Evolutionary conservation across 2,888 invertebrate genomes (phyloP), one percentile per base, ranked within the genome.

Genomic region (Andrena bucephala): DNA sequence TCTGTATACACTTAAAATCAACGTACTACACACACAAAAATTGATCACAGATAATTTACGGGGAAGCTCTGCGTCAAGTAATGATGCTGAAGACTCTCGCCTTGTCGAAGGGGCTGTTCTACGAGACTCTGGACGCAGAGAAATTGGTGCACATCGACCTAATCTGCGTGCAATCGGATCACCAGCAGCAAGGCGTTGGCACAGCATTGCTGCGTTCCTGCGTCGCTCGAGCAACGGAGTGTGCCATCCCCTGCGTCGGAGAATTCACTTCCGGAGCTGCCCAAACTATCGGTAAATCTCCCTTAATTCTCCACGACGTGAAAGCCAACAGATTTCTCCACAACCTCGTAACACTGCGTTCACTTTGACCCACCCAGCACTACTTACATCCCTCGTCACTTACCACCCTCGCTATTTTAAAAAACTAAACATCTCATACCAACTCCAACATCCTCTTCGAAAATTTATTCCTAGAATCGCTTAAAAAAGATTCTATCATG

Each of bases 201-300:
- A 89, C 89, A 2, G 82, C 89, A 2, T 77, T 91, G 48, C 29
- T 89, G 16, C 86, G 85, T 31, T 87, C 89, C 16, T 91, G 89
- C 54, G 7, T 91, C 6, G 36, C 50, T 16, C 85, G 78, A 74
- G 70, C 81, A 0, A 81, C 72, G n/a, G 48, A 60, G 20, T 10
- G 72, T 2, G 29, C 68, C 4, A 48, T 84, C 0, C 60, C 83
- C 5, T 89, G 89, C 63, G 75, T 89, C 48, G 91, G 85, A 2
- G 77, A 81, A 59, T 90, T 91, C 50, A 85, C 89, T 54, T 87
- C 83, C 4, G 81, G 76, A 2, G 67, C 87, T 10, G 66, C 77
- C 31, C 87, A 85, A 65, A 86, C 85, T 8, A 87, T 91, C 13
- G 91, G 89, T 91, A 59, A 5, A n/a, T 66, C 16, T 36, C 16